phyloP scores from a whole-genome alignment of 2,113 vertebrate species.

The Semnopithecus entellus region DNA sequence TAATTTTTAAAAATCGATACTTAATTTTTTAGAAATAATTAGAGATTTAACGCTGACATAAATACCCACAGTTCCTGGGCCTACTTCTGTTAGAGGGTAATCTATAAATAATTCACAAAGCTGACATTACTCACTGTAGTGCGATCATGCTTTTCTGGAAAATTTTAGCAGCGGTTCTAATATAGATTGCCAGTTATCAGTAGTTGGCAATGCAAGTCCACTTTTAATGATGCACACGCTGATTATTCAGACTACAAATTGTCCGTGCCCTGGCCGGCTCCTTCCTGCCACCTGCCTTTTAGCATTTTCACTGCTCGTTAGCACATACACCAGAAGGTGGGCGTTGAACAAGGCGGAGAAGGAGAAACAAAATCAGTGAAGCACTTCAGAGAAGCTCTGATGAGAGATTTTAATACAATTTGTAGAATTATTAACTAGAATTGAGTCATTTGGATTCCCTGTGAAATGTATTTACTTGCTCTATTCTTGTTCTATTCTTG shows the following conservation, averaged over 20 bases:
- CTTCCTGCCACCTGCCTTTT: conserved; percentile 70
- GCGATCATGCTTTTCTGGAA: conserved; percentile 68
- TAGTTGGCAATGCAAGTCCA: conserved; percentile 69
- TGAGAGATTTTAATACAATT: conserved; percentile 59
- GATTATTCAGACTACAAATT: conserved; percentile 66
- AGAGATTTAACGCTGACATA: conserved; percentile 61
- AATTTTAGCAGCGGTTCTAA: conserved; percentile 73
- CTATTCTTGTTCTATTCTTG: conserved; percentile 21
- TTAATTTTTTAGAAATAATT: conserved; percentile 72
- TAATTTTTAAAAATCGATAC: conserved; percentile 65
- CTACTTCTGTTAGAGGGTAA: conserved; percentile 44
- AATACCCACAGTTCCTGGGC: conserved; percentile 54
- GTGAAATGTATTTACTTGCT: conserved; percentile 49
- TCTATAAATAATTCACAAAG: conserved; percentile 75
- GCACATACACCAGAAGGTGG: conserved; percentile 54
- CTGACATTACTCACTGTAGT: conserved; percentile 70
- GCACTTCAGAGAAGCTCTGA: conserved; percentile 43
- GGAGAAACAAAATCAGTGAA: not conserved
- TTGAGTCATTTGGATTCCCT: conserved; percentile 65
- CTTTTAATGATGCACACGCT: conserved; percentile 70
- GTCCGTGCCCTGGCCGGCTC: conserved; percentile 32
- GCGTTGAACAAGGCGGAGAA: not conserved
- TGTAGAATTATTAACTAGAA: conserved; percentile 57
- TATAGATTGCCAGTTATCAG: conserved; percentile 68
- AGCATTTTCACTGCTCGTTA: conserved; percentile 72